phyloP scores from a whole-genome alignment of 2,797 vertebrate species.

The Malurus leucopterus region DNA sequence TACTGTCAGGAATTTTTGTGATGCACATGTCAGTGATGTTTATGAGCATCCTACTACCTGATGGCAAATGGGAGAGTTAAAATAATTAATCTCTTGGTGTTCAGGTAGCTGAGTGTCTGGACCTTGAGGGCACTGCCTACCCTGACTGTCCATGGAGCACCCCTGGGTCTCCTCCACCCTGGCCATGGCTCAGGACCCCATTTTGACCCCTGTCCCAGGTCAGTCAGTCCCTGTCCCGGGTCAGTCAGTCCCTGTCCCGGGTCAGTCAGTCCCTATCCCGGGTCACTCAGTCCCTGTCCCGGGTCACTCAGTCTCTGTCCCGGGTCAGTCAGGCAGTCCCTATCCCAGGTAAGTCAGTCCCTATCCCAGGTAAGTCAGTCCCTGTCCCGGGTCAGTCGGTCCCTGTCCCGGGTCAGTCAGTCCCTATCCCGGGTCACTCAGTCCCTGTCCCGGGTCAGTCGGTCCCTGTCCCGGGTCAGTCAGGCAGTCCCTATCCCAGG shows the following conservation, averaged over 20 bases:
- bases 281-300: not conserved
- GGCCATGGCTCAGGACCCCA: not conserved
- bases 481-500: not conserved
- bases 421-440: fast-evolving
- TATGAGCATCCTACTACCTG: not conserved
- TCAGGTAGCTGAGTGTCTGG: not conserved
- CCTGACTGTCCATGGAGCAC: fast-evolving
- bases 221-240: not conserved
- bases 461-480: fast-evolving
- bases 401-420: not conserved
- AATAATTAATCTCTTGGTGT: not conserved
- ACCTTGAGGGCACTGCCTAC: not conserved
- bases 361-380: not conserved
- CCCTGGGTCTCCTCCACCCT: fast-evolving
- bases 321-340: not conserved
- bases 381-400: fast-evolving
- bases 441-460: not conserved
- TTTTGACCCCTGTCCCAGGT: not conserved
- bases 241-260: not conserved
- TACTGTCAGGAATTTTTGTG: not conserved
- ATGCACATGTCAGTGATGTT: not conserved
- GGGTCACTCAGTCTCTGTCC: too few relatives aligned
- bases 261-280: not conserved
- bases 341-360: not conserved
- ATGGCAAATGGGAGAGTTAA: not conserved